phyloP scores from a whole-genome alignment of 2,113 vertebrate genomes.

The Leptosomus discolor region DNA sequence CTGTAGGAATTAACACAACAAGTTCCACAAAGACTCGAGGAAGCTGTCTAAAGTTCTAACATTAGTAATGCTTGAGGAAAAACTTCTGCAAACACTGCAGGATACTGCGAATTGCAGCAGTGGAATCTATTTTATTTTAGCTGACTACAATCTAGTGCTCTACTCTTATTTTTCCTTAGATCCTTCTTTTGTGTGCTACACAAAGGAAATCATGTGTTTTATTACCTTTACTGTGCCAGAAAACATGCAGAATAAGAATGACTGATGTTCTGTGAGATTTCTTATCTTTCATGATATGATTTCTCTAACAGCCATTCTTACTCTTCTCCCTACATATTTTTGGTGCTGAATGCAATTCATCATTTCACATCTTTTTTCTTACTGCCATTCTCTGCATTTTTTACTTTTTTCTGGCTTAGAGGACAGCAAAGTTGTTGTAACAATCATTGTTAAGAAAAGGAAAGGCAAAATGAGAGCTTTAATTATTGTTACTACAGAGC shows the following conservation, averaged over 20 bases:
- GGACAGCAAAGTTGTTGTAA: not conserved
- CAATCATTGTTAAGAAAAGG: not conserved
- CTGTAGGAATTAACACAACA: not conserved
- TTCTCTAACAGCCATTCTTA: conserved; percentile 33
- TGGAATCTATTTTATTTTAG: conserved; percentile 36
- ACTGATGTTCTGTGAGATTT: conserved; percentile 35
- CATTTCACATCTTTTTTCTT: not conserved
- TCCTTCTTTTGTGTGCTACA: conserved; percentile 8
- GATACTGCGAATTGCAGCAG: not conserved
- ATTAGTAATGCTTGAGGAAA: not conserved
- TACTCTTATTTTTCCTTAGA: not conserved
- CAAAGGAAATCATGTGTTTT: conserved; percentile 27
- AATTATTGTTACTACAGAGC: not conserved
- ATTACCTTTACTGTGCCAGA: conserved; percentile 23
- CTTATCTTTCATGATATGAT: conserved; percentile 27
- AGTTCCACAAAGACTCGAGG: not conserved
- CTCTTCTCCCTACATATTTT: not conserved
- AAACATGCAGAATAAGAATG: conserved; percentile 34
- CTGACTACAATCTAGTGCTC: not conserved
- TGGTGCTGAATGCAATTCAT: conserved; percentile 17
- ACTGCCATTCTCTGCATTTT: not conserved
- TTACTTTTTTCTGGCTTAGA: not conserved
- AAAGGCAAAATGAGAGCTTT: not conserved
- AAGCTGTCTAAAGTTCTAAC: not conserved
- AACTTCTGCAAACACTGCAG: not conserved